Evolutionary conservation across 2,113 vertebrate genomes (phyloP), one percentile per base, ranked within the genome.

Genomic region (Dolichotis patagonum): DNA sequence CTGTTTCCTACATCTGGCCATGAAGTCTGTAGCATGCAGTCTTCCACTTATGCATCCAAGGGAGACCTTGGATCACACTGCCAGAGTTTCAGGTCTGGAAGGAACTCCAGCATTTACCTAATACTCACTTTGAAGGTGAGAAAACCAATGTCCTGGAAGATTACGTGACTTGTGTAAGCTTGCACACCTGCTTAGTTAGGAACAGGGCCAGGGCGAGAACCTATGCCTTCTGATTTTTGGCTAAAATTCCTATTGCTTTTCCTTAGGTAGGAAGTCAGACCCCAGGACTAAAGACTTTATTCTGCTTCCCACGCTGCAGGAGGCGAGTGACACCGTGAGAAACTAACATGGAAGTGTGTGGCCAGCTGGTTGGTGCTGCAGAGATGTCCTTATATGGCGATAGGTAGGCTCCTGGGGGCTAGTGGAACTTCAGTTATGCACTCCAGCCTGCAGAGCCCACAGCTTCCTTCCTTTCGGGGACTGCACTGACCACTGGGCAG

Each of bases 221-320:
- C 56, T 94, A 43, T 14, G 56, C 87, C 41, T 90, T 90, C n/a
- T 92, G 85, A 90, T 0, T 2, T 80, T 87, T 80, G 80, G 88
- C 75, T 75, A 86, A 80, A 67, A 81, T 80, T 54, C 65, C 6
- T 80, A n/a, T 67, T 78, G 35, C 58, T 94, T 88, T 95, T 75
- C 62, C n/a, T 65, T 94, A 90, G 67, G 94, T 75, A 92, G 81
- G 5, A 92, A 97, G 75, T 78, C 88, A 94, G 81, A 75, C 46
- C 67, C 81, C 71, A 60, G 62, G 67, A 94, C 54, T 80, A 52
- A 91, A 88, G 93, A 91, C 88, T 95, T 77, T 30, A 85, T 90
- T 73, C 43, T 32, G n/a, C 73, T 46, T 73, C 35, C 65, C 89
- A 81, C 32, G 5, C 24, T 32, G 11, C 43, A 38, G 63, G 32